Conservation (phyloP, 1,140 invertebrate species). For the Coelopa frigida region DNA sequence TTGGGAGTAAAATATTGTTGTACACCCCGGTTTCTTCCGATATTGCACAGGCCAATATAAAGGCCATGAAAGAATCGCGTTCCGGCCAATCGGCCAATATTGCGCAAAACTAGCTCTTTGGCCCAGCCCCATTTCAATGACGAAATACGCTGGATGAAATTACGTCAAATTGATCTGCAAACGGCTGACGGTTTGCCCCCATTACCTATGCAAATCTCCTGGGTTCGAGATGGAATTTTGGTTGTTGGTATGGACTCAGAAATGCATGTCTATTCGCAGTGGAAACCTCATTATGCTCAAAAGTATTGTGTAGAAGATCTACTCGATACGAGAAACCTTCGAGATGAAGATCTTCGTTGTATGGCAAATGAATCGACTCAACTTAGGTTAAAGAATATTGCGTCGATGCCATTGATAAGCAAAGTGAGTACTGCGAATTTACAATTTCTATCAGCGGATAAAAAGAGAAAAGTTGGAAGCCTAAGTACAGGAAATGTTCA, state of each 20-base stretch:
- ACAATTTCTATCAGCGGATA: conserved; percentile 63
- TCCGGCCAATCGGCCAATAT: conserved; percentile 70
- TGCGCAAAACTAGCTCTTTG: conserved; percentile 79
- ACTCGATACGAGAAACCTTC: conserved; percentile 61
- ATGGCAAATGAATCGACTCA: conserved; percentile 65
- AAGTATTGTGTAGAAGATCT: conserved; percentile 27
- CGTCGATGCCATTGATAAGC: conserved; percentile 71
- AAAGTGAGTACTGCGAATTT: conserved; percentile 75
- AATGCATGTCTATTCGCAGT: conserved; percentile 99
- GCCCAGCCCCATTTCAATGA: conserved; percentile 77
- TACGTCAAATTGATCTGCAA: conserved; percentile 81
- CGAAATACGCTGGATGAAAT: conserved; percentile 92
- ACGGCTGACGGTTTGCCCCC: conserved; percentile 94
- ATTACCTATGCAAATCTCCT: conserved; percentile 95
- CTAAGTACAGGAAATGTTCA: conserved; percentile 5
- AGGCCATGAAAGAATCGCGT: conserved; percentile 75
- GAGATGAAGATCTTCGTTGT: conserved; percentile 71
- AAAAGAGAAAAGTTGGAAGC: conserved; percentile 45
- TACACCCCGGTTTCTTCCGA: conserved; percentile 83
- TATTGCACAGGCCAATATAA: conserved; percentile 83
- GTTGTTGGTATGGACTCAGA: conserved; percentile 99
- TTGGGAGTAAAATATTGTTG: conserved; percentile 84
- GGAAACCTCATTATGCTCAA: conserved; percentile 60
- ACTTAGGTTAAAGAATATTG: conserved; percentile 58
- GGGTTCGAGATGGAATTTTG: conserved; percentile 95